A percentile compares a stretch with the other conserved stretches of the same genome.
These are phyloP conservation scores for Hylaeus volcanicus DNA, from an alignment of 1,140 invertebrate species.

Conservation along the genomic window DNA sequence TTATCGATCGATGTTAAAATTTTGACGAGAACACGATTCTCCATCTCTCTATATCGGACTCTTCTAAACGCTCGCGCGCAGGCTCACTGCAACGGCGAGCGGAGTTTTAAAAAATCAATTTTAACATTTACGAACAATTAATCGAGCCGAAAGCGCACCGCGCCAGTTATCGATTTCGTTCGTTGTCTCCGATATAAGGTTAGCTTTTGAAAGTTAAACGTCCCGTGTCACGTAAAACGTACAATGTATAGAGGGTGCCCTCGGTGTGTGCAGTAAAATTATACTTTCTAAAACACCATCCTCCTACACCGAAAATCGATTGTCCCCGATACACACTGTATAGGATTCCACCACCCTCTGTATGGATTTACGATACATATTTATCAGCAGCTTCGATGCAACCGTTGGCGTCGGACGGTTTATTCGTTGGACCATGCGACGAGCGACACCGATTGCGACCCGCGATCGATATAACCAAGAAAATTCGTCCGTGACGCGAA, in stretches of 20 bases:
- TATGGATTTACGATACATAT: slow-evolving; percentile 47
- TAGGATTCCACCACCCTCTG: slow-evolving; percentile 8
- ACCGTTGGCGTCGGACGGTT: slow-evolving; percentile 17
- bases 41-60: no score
- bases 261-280: slow-evolving; percentile 19
- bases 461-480: slow-evolving; percentile 32
- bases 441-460: slow-evolving; percentile 15
- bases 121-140: slow-evolving; percentile 47
- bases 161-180: slow-evolving; percentile 33
- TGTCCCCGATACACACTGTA: slow-evolving; percentile 15
- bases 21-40: no score
- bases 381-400: slow-evolving; percentile 26
- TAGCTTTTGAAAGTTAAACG: slow-evolving; percentile 43
- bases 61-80: background rate
- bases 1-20: no score
- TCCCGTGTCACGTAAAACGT: slow-evolving; percentile 22
- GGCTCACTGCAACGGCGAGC: background rate
- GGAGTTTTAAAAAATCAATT: slow-evolving; percentile 42
- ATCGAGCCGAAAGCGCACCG: slow-evolving; percentile 20
- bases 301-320: slow-evolving; percentile 21
- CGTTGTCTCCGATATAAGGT: slow-evolving; percentile 38
- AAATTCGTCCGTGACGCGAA: slow-evolving; percentile 1
- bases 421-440: slow-evolving; percentile 33
- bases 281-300: slow-evolving; percentile 45
- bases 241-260: background rate